These are phyloP conservation scores for Nesometra sesokonis DNA, from an alignment of 35 echinoderm and acorn worm genomes.

Conservation along the genomic window DNA sequence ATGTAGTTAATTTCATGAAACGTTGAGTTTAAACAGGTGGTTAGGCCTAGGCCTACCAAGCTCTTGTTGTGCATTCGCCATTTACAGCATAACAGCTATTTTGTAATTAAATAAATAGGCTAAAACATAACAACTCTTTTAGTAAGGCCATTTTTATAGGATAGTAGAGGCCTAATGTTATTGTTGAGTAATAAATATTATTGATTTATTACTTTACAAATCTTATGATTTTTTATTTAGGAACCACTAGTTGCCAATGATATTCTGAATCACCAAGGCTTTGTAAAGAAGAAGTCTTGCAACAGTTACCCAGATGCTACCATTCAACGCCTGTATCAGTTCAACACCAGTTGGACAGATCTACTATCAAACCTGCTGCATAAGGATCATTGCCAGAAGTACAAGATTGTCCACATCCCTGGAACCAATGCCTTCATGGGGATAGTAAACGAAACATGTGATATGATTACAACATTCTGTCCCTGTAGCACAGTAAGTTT, in stretches of 20 bases:
- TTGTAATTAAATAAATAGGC: no score
- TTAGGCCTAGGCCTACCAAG: no score
- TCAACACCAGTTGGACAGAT: slow-evolving; percentile 85
- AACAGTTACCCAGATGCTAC: slow-evolving; percentile 85
- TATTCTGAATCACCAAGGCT: slow-evolving; percentile 79
- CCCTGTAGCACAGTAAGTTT: slow-evolving; percentile 95
- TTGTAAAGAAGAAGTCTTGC: slow-evolving; percentile 86
- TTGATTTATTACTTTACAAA: background rate
- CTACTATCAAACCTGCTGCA: slow-evolving; percentile 72
- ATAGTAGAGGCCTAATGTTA: no score
- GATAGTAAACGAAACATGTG: slow-evolving; percentile 89
- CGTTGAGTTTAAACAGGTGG: no score
- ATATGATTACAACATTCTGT: slow-evolving; percentile 79
- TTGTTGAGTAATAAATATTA: no score
- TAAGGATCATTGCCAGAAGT: slow-evolving; percentile 80
- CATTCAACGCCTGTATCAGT: slow-evolving; percentile 82
- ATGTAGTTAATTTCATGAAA: no score
- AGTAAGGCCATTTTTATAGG: no score
- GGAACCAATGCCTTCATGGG: slow-evolving; percentile 91
- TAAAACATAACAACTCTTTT: no score
- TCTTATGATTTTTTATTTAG: no score
- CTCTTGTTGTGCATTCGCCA: no score
- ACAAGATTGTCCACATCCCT: slow-evolving; percentile 66
- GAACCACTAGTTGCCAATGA: slow-evolving; percentile 93
- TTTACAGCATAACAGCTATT: no score